Evolutionary conservation across 2,888 invertebrate genomes (phyloP), one percentile per base, ranked within the genome.

Genomic region (Halocaridina rubra): DNA sequence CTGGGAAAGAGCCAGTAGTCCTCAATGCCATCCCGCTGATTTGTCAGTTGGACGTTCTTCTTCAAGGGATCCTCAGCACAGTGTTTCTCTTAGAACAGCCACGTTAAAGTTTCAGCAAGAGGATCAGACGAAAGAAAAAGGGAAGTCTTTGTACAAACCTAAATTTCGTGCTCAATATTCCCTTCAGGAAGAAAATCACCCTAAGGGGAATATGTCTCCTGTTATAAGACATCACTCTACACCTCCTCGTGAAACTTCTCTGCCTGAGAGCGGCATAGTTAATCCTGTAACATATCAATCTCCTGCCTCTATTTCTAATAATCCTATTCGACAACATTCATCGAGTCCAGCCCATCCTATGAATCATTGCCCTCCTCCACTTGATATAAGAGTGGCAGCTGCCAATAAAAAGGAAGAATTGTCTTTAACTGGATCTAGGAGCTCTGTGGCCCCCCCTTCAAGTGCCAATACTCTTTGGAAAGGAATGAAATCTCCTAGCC

Each of bases 401-500:
- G 57, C 75, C 24, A 67, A 46, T 32, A 84, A 74, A 29, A 84
- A 84, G 39, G 84, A 84, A 19, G 84, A 84, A 16, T 61, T 53
- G 24, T n/a, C 53, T 8, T 33, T 71, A 22, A 69, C 69, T 24
- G 67, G 72, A 59, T 76, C 67, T 10, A 64, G 71, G 7, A 85
- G 77, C 27, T 72, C 77, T 69, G 77, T 71, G 16, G 27, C 22
- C 7, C 30, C 78, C 22, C 33, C 72, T 16, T 53, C 69, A 27
- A 79, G 19, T 74, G 39, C 24, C n/a, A 84, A 67, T 27, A 19
- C 79, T n/a, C 71, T 87, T 27, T 85, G 82, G 82, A 87, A 87
- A 64, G 85, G 84, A 22, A 87, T 87, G 19, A 86, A 88, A 69
- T 86, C 88, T 46, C 86, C 88, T 2, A 88, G 88, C 53, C 88